Percentiles rank a stretch among this genome's conserved stretches.
These are phyloP conservation scores for Phyllotis vaccarum DNA, from an alignment of 2,797 vertebrate genomes.

Conservation along the genomic window DNA sequence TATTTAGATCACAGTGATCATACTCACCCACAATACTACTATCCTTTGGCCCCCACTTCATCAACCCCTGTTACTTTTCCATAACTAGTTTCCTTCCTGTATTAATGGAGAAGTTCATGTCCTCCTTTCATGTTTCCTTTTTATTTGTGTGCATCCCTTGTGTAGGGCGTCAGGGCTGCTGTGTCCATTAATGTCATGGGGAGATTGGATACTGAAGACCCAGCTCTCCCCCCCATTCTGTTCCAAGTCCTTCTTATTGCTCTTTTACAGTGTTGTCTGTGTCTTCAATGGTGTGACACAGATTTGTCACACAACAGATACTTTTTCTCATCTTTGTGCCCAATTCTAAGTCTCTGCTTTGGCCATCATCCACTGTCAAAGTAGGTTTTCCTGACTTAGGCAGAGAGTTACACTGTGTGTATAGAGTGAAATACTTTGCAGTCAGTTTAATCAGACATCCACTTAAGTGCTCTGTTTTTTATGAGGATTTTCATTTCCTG, in stretches of 20 bases:
- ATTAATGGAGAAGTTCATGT: neutral
- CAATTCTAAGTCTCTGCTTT: neutral
- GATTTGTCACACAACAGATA: neutral
- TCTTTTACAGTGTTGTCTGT: neutral
- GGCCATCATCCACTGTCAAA: neutral
- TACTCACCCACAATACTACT: neutral
- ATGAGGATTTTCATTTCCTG: neutral
- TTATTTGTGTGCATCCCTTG: neutral
- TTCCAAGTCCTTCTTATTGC: neutral
- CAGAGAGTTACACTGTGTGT: neutral
- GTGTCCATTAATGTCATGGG: neutral
- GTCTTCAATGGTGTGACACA: neutral
- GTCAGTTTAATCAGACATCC: neutral
- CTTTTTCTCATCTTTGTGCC: neutral
- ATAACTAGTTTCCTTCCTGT: neutral
- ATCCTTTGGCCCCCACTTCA: neutral
- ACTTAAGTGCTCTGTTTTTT: neutral
- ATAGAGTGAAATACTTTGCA: neutral
- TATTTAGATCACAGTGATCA: neutral
- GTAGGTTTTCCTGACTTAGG: neutral
- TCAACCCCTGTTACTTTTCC: neutral
- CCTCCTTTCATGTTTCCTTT: neutral
- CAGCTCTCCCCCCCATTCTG: fast-evolving
- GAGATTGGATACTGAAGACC: neutral
- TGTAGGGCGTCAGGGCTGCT: neutral